Evolutionary conservation across 2,797 vertebrate genomes (phyloP), one percentile per base, ranked within the genome.

Genomic region (Chaenodraco wilsoni): DNA sequence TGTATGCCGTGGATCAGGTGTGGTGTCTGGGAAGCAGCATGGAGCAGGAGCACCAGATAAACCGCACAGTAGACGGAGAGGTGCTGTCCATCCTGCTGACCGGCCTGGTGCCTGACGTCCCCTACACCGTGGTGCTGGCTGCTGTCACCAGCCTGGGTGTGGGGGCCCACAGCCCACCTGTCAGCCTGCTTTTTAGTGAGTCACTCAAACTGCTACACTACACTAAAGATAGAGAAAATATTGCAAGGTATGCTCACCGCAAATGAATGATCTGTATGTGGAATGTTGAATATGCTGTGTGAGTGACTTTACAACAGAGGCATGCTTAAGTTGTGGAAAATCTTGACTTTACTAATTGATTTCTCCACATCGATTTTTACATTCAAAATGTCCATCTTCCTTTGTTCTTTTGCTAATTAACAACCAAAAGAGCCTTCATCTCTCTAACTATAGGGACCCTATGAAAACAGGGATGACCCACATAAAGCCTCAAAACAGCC

Each of bases 131-230:
- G 0, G 88, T 87, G 74, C 96, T 99, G 12, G 96, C 97, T 0
- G 97, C 98, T 0, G 95, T 96, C 85, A 99, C 97, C 21, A 89
- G 93, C 0, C 94, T 95, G 0, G 98, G 98, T 3, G 93, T 96
- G 67, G 98, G 98, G 0, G 83, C 94, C 52, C 91, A 84, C 48
- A 99, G 97, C 3, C 84, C 85, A 19, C 96, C 97, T 0, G 89
- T 97, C 81, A 87, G 91, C 72, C 92, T 98, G 90, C 90, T 89
- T 52, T 91, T 98, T 2, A 93, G 98, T 99, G 93, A 97, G 98
- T 96, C 85, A 81, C 61, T 81, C 76, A 75, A 70, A 86, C 72
- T 74, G 78, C 56, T 69, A 44, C 21, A 71, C 33, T 75, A 66
- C 37, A 44, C 67, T 65, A 67, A 58, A 65, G 45, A 74, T 12